Percentiles rank a stretch among this genome's conserved stretches.
Evolutionary conservation across 1,140 invertebrate species (phyloP).

Genomic region (Saccostrea glomerata): DNA sequence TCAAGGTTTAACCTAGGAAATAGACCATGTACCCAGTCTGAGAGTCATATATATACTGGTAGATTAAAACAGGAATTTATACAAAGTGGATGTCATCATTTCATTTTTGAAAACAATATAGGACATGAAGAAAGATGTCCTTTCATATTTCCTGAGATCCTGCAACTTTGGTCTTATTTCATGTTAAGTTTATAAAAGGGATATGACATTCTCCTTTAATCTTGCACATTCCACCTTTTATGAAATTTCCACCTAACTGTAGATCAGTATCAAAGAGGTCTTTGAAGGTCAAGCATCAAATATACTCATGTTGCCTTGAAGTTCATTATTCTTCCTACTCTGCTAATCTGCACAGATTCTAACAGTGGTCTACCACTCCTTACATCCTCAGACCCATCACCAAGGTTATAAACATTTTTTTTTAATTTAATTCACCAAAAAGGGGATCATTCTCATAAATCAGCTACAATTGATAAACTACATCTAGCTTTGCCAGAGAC

Average conservation of each 20-base stretch:
- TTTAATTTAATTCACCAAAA: background rate
- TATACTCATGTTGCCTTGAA: background rate
- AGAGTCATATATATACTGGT: no score
- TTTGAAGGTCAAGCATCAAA: conserved; percentile 31
- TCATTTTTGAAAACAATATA: no score
- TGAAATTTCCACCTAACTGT: background rate
- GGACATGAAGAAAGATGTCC: no score
- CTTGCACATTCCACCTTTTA: background rate
- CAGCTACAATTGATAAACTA: background rate
- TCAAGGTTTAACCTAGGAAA: no score
- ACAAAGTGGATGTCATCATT: no score
- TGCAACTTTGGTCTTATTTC: background rate
- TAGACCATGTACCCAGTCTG: no score
- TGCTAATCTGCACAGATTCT: background rate
- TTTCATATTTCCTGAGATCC: no score
- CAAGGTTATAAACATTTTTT: background rate
- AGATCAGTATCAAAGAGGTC: conserved; percentile 9
- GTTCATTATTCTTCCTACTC: background rate
- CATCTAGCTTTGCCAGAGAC: background rate
- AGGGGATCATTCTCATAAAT: background rate
- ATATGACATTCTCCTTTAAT: background rate
- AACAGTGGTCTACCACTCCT: background rate
- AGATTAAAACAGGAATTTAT: no score
- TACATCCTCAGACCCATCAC: background rate
- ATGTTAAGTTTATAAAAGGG: background rate